Base-by-base conservation (phyloP, 2,888 invertebrate species). In the Cryptus armator region DNA sequence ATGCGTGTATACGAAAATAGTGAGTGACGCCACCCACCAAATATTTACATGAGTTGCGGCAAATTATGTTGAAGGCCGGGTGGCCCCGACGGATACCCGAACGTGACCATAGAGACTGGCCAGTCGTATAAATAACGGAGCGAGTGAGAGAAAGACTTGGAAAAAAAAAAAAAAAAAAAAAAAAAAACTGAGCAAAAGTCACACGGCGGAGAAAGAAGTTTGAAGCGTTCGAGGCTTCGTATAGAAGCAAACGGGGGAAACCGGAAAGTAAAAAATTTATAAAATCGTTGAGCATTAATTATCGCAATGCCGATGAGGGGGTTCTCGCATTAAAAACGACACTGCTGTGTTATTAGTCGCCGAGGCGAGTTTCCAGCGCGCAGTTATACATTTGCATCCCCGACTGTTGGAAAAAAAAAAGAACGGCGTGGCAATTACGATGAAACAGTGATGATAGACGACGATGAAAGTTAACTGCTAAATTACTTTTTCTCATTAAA, bases 11-110 rank as follows among this genome's bases (percentile, higher is more conserved):
- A 85, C 87, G 67, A 87, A 90, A 91, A 91, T 90, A 91, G 89
- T 88, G 79, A 78, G 83, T 90, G 90, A 91, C 89, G 88, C 83
- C 81, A 88, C 86, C 75, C 74, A 86, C 67, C 77, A 89, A 90
- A 90, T 87, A 89, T 89, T 89, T 87, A 87, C 86, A 79, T 76
- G 75, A 83, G 83, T 81, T 56, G 44, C 70, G 81, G 78, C 66
- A 83, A 86, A 87, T 84, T 86, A 83, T 86, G 37, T 81, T 78
- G 87, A 85, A 88, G 77, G 87, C 67, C 62, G 78, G n/a, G 81
- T 51, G 32, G 62, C 59, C 74, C 24, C 46, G 43, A 67, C 44
- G 19, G 44, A 66, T 74, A 62, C 68, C 43, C 43, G 51, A 76
- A 76, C 76, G 76, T 76, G 76, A 76, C 76, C 76, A 66, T 76